phyloP scores from a whole-genome alignment of 1,140 invertebrate genomes.

The Macrosteles quadrilineatus region DNA sequence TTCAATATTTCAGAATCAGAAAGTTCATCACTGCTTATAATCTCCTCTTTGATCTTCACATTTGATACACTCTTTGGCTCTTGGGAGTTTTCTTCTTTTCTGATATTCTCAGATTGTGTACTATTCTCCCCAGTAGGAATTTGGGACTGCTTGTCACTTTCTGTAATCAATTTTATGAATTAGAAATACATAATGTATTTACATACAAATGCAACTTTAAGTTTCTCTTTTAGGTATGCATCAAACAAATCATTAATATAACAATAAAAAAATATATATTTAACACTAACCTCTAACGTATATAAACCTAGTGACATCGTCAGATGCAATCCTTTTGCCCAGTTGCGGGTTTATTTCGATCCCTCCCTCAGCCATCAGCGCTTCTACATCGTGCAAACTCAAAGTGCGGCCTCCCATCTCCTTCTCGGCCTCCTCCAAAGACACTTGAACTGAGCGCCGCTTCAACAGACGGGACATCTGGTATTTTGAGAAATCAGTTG shows the following conservation, averaged over 20 bases:
- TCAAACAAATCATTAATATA: no score
- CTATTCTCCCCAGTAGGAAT: no score
- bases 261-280: no score
- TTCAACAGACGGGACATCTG: constrained; percentile 92
- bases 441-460: constrained; percentile 78
- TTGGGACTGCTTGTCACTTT: no score
- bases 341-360: constrained; percentile 58
- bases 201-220: no score
- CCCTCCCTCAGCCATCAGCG: constrained; percentile 77
- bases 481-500: constrained; percentile 69
- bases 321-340: constrained; percentile 74
- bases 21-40: constrained; percentile 1
- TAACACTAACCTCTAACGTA: constrained; percentile 71
- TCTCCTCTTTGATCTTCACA: constrained; percentile 11
- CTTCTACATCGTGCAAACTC: constrained; percentile 78
- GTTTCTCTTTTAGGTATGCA: no score
- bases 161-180: no score
- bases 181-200: no score
- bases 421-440: constrained; percentile 80
- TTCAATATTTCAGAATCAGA: background rate
- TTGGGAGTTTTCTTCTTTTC: no score
- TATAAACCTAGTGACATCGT: constrained; percentile 75
- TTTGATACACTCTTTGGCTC: no score
- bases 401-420: constrained; percentile 80
- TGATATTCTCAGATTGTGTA: no score